Base-by-base conservation (phyloP, 2,888 invertebrate genomes). In the Reticulitermes lucifugus region DNA sequence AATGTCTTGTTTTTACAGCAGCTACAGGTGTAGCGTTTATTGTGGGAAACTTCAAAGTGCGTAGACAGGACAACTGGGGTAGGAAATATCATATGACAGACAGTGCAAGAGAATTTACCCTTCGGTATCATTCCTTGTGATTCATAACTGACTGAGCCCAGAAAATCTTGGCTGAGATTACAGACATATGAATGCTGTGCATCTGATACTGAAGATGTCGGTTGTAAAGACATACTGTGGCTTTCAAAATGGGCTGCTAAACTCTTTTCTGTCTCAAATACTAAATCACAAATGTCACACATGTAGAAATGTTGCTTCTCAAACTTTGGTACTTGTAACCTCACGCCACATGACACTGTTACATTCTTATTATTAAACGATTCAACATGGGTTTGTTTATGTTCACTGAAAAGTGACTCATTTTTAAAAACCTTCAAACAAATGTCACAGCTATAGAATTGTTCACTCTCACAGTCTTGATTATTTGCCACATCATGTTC, bases 271-370 rank as follows among this genome's bases (percentile, higher is more conserved):
- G 81, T 81, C 25, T 29, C 43, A 41, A 81, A 81, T 12, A 70
- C 70, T 18, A 35, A 46, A 70, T 43, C 46, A 70, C 81, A 81
- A 41, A 81, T 18, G 21, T 70, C 46, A 70, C 81, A 81, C 22
- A 81, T 43, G 43, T 81, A 81, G 18, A 81, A 65, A n/a, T 41
- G 70, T 43, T 81, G 65, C 29, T 81, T 81, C 18, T 81, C 70
- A 43, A 81, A 4, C 25, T 65, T 65, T 65, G 60, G 81, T 81
- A 65, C 22, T 70, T n/a, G 25, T 46, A 43, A 43, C 35, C 46
- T 70, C 22, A 60, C n/a, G 22, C 51, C 51, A 77, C n/a, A n/a
- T 18, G 46, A 22, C 5, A n/a, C 7, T 14, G 21, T 21, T 12
- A 46, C 5, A n/a, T 21, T 77, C 22, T 77, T 46, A 4, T 22